Percentiles rank a stretch among this genome's conserved stretches.
phyloP scores from a whole-genome alignment of 2,888 invertebrate species.

The Caradrina kadenii region DNA sequence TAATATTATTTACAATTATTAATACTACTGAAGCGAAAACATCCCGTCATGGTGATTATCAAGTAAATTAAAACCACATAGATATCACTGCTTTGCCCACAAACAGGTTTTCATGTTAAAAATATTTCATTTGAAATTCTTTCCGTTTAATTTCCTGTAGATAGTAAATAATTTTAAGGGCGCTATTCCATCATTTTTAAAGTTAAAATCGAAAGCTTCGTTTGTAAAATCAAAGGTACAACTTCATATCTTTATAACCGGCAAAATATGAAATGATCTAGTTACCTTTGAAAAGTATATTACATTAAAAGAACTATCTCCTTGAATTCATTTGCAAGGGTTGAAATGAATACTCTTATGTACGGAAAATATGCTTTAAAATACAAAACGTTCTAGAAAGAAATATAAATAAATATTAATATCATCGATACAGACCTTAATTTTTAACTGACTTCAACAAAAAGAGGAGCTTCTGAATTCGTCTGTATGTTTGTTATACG shows the following conservation, averaged over 20 bases:
- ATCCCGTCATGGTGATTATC: not conserved
- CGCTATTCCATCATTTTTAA: conserved; percentile 25
- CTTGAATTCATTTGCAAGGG: too few relatives aligned
- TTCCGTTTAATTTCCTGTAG: conserved; percentile 36
- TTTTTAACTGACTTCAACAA: too few relatives aligned
- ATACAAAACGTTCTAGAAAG: conserved; percentile 3
- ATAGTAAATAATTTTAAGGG: conserved; percentile 1
- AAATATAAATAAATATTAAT: too few relatives aligned
- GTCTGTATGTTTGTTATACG: too few relatives aligned
- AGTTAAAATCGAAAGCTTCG: conserved; percentile 2
- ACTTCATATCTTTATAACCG: conserved; percentile 27
- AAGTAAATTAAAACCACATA: conserved; percentile 5
- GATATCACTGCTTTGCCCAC: not conserved
- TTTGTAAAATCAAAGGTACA: conserved; percentile 16
- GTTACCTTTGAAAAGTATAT: conserved; percentile 16
- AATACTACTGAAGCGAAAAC: not conserved
- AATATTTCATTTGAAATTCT: not conserved
- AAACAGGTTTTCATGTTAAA: not conserved
- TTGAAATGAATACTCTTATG: not conserved
- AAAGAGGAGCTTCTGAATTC: too few relatives aligned
- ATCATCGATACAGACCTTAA: too few relatives aligned
- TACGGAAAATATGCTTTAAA: not conserved
- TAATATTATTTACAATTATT: not conserved
- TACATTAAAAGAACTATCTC: conserved; percentile 33
- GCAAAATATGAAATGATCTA: conserved; percentile 22